A percentile compares a stretch with the other conserved stretches of the same genome.
These are phyloP conservation scores for Quadroppia sp. DNA, from an alignment of 2,888 invertebrate genomes.

Conservation along the genomic window DNA sequence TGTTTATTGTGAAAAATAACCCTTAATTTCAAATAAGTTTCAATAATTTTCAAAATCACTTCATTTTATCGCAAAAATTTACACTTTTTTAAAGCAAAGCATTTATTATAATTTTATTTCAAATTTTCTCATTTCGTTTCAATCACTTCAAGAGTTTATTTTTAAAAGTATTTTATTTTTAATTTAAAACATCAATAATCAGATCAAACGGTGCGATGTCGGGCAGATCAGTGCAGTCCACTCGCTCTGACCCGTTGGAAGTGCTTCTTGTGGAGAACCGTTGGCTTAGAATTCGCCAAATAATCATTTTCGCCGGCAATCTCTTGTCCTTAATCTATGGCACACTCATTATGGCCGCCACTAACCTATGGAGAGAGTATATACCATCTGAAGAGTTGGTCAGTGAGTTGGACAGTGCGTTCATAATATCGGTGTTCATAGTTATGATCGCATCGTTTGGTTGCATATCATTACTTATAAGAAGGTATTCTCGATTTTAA, in stretches of 20 bases:
- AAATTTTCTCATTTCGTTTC: too few species aligned
- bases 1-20: too few species aligned
- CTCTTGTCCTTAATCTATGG: conserved; percentile 1
- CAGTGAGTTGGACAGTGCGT: neutral
- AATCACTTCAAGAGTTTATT: too few species aligned
- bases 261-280: neutral
- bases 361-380: neutral
- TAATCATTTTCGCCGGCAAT: conserved; percentile 2
- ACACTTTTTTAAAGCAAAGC: too few species aligned
- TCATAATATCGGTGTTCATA: neutral
- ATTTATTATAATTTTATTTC: too few species aligned
- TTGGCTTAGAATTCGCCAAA: conserved; percentile 1
- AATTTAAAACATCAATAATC: neutral
- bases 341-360: neutral
- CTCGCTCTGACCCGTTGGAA: neutral
- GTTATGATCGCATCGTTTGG: neutral
- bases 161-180: too few species aligned
- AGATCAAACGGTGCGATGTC: neutral
- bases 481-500: neutral
- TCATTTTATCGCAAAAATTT: too few species aligned
- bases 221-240: neutral
- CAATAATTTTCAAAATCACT: too few species aligned
- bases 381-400: neutral
- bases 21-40: too few species aligned
- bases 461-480: neutral